Conservation (phyloP, 2,888 invertebrate genomes). For the Aphidius colemani region DNA sequence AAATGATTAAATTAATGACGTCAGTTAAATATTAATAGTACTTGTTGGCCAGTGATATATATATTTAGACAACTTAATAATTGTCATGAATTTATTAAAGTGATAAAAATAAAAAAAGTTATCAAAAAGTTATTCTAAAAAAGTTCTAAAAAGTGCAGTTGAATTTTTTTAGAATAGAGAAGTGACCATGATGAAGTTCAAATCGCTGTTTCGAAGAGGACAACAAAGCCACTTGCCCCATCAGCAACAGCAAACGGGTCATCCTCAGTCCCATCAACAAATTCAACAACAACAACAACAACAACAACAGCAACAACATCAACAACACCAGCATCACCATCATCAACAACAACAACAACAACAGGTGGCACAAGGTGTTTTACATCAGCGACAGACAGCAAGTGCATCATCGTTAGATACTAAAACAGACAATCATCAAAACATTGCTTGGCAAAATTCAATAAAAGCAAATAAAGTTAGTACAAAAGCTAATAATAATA, state of each 20-base stretch:
- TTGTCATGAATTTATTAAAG: constrained; percentile 2
- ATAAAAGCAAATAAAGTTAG: constrained; percentile 43
- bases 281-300: constrained; percentile 37
- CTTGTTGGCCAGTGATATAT: too few species aligned
- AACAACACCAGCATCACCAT: constrained; percentile 35
- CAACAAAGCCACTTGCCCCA: constrained; percentile 61
- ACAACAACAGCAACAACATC: constrained; percentile 32
- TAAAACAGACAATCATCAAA: constrained; percentile 35
- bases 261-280: constrained; percentile 37
- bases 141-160: constrained; percentile 24
- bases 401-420: constrained; percentile 35
- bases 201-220: constrained; percentile 90
- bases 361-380: constrained; percentile 52
- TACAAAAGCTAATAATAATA: constrained; percentile 62
- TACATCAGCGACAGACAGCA: constrained; percentile 39
- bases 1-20: too few species aligned
- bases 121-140: constrained; percentile 1
- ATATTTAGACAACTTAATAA: too few species aligned
- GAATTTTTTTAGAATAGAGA: constrained; percentile 37
- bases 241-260: constrained; percentile 41
- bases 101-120: too few species aligned
- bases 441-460: constrained; percentile 43
- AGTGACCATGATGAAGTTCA: constrained; percentile 85
- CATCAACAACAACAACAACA: constrained; percentile 60
- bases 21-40: too few species aligned